These are phyloP conservation scores for Alligator sinensis DNA, from an alignment of 2,113 vertebrate genomes.

Conservation along the genomic window DNA sequence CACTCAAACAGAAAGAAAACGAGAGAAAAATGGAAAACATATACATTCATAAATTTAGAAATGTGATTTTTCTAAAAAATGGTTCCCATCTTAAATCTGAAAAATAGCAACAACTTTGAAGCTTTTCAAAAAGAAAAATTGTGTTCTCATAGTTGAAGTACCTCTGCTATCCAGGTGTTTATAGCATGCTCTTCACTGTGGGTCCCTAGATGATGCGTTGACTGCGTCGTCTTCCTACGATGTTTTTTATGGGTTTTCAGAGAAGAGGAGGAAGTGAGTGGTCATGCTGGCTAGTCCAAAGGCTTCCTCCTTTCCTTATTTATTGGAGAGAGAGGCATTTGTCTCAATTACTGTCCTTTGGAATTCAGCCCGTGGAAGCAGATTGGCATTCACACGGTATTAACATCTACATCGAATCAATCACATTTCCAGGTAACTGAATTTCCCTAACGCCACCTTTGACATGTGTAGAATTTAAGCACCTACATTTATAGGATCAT, in stretches of 20 bases:
- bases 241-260: neutral
- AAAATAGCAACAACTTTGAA: neutral
- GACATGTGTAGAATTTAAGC: neutral
- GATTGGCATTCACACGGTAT: neutral
- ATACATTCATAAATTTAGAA: neutral
- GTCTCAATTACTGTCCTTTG: neutral
- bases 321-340: neutral
- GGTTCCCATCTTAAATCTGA: accelerated
- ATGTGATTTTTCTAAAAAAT: neutral
- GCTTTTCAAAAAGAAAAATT: neutral
- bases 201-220: neutral
- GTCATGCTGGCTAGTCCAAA: neutral
- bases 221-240: neutral
- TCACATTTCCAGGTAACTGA: neutral
- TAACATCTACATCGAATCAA: neutral
- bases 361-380: neutral
- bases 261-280: neutral
- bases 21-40: neutral
- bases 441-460: neutral
- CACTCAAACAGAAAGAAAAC: neutral
- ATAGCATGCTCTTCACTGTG: neutral
- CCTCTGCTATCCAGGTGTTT: neutral
- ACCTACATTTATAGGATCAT: neutral
- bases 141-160: neutral
- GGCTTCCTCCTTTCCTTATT: neutral